Evolutionary conservation across 2,888 invertebrate genomes (phyloP).

Genomic region (Campoletis raptor): DNA sequence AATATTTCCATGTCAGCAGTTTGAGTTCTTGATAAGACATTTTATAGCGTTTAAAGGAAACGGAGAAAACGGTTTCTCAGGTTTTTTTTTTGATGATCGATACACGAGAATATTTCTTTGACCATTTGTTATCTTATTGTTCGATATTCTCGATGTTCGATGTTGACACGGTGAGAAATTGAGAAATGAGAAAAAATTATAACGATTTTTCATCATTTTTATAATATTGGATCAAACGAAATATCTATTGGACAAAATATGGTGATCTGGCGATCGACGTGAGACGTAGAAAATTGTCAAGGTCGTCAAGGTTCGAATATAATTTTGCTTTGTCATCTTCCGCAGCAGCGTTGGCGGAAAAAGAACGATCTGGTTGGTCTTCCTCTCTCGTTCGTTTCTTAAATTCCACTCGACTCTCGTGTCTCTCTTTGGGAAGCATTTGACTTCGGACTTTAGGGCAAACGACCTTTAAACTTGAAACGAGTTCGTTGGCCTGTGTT

Average conservation of each 20-base stretch:
- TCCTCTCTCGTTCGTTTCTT: constrained; percentile 14
- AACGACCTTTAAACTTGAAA: constrained; percentile 61
- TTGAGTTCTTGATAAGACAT: no score
- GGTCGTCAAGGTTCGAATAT: constrained; percentile 18
- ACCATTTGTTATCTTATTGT: no score
- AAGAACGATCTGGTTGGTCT: constrained; percentile 18
- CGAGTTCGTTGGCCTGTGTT: constrained; percentile 62
- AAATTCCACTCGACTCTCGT: constrained; percentile 59
- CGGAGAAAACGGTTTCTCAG: no score
- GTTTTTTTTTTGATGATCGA: no score
- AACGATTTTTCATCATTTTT: background rate
- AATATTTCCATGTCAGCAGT: no score
- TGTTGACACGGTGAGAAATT: no score
- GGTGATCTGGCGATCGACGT: background rate
- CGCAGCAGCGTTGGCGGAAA: background rate
- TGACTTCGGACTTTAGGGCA: constrained; percentile 57
- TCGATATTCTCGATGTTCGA: no score
- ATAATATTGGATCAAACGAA: no score
- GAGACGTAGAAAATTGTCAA: constrained; percentile 14
- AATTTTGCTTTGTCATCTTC: constrained; percentile 9
- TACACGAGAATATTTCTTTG: no score
- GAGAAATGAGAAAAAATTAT: background rate
- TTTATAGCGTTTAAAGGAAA: no score
- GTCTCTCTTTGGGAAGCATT: constrained; percentile 24
- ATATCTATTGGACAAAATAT: background rate